phyloP scores from a whole-genome alignment of 1,140 invertebrate genomes.

The Macrobrachium rosenbergii region DNA sequence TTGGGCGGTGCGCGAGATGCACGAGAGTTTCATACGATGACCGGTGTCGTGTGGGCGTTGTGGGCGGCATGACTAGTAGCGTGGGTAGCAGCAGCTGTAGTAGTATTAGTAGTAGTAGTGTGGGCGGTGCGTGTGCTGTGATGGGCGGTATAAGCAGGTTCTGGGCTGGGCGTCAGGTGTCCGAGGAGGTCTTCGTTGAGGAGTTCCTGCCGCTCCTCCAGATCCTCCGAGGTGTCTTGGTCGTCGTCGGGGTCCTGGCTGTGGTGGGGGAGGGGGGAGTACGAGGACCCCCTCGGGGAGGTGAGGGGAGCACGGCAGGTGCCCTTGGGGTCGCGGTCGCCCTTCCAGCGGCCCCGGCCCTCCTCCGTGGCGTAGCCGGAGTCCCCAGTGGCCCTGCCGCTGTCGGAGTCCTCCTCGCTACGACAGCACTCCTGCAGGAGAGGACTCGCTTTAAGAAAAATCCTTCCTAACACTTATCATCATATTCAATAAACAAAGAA shows the following conservation, averaged over 20 bases:
- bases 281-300: slow-evolving; percentile 40
- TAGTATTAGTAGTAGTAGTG: background rate
- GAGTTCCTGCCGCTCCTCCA: slow-evolving; percentile 55
- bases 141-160: slow-evolving; percentile 50
- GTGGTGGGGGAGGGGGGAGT: slow-evolving; percentile 55
- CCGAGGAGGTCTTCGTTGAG: slow-evolving; percentile 47
- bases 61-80: slow-evolving; percentile 45
- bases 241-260: slow-evolving; percentile 44
- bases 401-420: slow-evolving; percentile 66
- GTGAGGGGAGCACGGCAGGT: slow-evolving; percentile 13
- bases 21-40: slow-evolving; percentile 39
- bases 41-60: slow-evolving; percentile 54
- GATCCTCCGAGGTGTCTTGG: slow-evolving; percentile 58
- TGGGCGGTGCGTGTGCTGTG: slow-evolving; percentile 42
- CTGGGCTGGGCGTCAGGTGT: slow-evolving; percentile 53
- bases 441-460: background rate
- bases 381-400: slow-evolving; percentile 59
- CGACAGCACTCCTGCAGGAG: slow-evolving; percentile 59
- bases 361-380: slow-evolving; percentile 65
- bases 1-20: no score
- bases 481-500: no score
- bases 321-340: slow-evolving; percentile 39
- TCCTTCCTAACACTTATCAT: no score
- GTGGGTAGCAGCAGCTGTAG: slow-evolving; percentile 6
- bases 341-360: slow-evolving; percentile 39